Percentiles rank a stretch among this genome's conserved stretches.
Conservation (phyloP, 2,797 vertebrate genomes). For the Arvicola amphibius region DNA sequence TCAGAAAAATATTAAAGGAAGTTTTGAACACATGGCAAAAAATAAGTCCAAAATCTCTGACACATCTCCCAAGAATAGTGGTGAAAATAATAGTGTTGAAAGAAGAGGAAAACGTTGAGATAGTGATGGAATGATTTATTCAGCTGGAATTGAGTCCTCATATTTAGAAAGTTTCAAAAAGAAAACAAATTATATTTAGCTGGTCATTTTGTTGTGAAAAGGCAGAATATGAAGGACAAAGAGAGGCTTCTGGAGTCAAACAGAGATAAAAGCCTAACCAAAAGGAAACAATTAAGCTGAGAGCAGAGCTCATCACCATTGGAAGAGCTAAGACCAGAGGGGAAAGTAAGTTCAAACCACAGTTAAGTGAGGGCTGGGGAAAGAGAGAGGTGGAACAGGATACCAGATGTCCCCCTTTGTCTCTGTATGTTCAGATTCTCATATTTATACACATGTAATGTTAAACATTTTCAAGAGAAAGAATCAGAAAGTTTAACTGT, state of each 20-base stretch:
- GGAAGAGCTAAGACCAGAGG: background rate
- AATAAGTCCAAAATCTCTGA: background rate
- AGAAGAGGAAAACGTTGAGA: conserved; percentile 18
- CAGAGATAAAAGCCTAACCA: background rate
- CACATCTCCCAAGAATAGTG: background rate
- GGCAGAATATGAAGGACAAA: background rate
- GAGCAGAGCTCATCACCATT: background rate
- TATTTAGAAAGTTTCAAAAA: background rate
- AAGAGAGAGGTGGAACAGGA: background rate
- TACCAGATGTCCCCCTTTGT: background rate
- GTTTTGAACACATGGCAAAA: background rate
- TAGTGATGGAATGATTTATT: background rate
- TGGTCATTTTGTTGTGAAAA: background rate
- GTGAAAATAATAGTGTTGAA: background rate
- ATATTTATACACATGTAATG: background rate
- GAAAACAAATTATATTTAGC: background rate
- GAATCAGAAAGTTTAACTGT: background rate
- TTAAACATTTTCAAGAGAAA: background rate
- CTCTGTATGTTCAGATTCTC: too few species aligned
- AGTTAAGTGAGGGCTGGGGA: background rate
- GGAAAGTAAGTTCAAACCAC: background rate
- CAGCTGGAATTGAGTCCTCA: background rate
- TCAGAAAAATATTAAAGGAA: background rate
- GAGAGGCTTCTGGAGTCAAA: background rate
- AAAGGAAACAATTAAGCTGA: background rate